Evolutionary conservation across 2,113 vertebrate species (phyloP).

Genomic region (Rhinopithecus roxellana): DNA sequence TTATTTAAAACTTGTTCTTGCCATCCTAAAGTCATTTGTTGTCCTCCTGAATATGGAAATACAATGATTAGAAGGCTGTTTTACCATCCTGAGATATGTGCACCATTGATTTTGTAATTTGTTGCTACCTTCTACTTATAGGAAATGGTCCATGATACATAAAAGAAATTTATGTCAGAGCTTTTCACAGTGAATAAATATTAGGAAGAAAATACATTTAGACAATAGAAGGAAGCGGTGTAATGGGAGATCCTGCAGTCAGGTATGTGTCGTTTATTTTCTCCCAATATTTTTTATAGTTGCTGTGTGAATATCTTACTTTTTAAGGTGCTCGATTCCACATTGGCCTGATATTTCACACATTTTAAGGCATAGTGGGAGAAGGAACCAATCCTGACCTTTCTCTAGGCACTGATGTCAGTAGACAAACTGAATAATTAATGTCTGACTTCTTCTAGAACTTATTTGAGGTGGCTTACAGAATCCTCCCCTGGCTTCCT

Average conservation of each 20-base stretch:
- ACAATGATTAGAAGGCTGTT: background rate
- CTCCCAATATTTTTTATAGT: background rate
- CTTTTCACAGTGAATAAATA: conserved; percentile 60
- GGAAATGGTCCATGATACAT: conserved; percentile 74
- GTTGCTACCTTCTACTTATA: conserved; percentile 63
- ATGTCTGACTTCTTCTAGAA: background rate
- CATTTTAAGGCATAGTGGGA: background rate
- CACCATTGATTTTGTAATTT: conserved; percentile 71
- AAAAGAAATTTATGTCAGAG: conserved; percentile 69
- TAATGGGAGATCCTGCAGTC: background rate
- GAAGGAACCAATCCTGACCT: background rate
- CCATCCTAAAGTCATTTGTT: background rate
- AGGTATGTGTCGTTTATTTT: background rate
- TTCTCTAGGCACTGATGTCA: background rate
- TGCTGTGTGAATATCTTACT: background rate
- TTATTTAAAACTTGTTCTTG: background rate
- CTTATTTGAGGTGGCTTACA: background rate
- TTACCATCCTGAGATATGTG: background rate
- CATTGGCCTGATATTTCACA: background rate
- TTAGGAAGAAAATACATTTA: conserved; percentile 49
- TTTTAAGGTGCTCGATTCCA: background rate
- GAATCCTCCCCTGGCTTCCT: background rate
- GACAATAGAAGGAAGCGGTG: background rate
- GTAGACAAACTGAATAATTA: background rate
- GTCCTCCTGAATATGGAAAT: background rate